Percentiles rank a stretch among this genome's conserved stretches.
These are phyloP conservation scores for Oegoconia quadripuncta DNA, from an alignment of 2,888 invertebrate genomes.

Conservation along the genomic window DNA sequence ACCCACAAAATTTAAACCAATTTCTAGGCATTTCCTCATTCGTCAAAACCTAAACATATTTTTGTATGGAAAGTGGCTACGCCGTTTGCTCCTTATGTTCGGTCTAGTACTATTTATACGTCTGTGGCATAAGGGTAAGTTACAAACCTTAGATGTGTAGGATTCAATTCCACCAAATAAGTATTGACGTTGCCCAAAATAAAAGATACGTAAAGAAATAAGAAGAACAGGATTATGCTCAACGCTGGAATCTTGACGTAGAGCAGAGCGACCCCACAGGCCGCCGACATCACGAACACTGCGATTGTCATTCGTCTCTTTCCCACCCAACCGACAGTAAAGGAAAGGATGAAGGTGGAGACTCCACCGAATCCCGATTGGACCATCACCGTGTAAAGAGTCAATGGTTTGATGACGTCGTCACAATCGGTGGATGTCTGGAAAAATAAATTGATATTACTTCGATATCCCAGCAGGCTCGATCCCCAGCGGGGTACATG, in stretches of 20 bases:
- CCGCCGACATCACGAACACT: conserved; percentile 38
- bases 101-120: no score
- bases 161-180: conserved; percentile 60
- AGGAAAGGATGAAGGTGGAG: conserved; percentile 45
- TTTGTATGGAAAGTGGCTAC: no score
- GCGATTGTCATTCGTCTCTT: conserved; percentile 46
- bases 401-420: conserved; percentile 40
- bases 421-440: conserved; percentile 46
- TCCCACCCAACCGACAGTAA: conserved; percentile 47
- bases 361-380: conserved; percentile 46
- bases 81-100: no score
- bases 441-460: conserved; percentile 14
- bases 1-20: no score
- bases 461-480: no score
- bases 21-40: no score
- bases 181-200: conserved; percentile 60
- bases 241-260: conserved; percentile 48
- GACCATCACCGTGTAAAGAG: conserved; percentile 56
- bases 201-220: conserved; percentile 52
- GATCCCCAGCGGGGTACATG: no score
- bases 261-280: conserved; percentile 41
- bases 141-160: conserved; percentile 58
- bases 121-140: neutral
- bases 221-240: conserved; percentile 52
- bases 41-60: no score